Conservation (phyloP, 2,888 invertebrate genomes). For the Merodon equestris region DNA sequence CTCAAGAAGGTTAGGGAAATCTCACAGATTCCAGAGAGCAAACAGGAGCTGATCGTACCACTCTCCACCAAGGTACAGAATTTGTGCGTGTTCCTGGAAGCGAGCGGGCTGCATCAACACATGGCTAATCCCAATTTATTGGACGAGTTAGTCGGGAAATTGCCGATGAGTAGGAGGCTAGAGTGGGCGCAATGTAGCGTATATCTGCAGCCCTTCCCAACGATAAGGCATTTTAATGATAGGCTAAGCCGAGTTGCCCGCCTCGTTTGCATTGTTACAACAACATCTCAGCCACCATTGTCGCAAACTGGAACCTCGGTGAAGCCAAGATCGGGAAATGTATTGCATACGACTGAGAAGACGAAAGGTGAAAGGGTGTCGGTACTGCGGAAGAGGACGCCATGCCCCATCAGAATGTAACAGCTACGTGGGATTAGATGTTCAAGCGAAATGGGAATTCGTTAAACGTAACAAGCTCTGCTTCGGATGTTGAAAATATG, state of each 20-base stretch:
- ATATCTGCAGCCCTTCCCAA: too few relatives aligned
- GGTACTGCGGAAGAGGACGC: conserved; percentile 5
- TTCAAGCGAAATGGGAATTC: conserved; percentile 13
- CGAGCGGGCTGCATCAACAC: background rate
- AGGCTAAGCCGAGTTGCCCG: too few relatives aligned
- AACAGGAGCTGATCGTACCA: too few relatives aligned
- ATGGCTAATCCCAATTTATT: background rate
- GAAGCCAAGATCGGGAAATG: too few relatives aligned
- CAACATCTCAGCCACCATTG: too few relatives aligned
- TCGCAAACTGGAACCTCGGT: too few relatives aligned
- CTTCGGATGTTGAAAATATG: conserved; percentile 23
- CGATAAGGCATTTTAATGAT: too few relatives aligned
- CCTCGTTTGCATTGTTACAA: too few relatives aligned
- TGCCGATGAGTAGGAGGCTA: background rate
- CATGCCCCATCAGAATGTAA: background rate
- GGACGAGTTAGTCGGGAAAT: too few relatives aligned
- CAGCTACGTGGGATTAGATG: background rate
- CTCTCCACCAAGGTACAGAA: background rate
- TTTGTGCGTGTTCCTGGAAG: background rate
- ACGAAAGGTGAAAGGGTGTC: background rate
- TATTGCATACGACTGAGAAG: too few relatives aligned
- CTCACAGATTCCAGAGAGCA: too few relatives aligned
- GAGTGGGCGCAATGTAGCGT: background rate
- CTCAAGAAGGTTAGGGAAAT: too few relatives aligned
- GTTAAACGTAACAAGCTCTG: conserved; percentile 20